Evolutionary conservation across 2,113 vertebrate species (phyloP).

Genomic region (Phaethornis superciliosus): DNA sequence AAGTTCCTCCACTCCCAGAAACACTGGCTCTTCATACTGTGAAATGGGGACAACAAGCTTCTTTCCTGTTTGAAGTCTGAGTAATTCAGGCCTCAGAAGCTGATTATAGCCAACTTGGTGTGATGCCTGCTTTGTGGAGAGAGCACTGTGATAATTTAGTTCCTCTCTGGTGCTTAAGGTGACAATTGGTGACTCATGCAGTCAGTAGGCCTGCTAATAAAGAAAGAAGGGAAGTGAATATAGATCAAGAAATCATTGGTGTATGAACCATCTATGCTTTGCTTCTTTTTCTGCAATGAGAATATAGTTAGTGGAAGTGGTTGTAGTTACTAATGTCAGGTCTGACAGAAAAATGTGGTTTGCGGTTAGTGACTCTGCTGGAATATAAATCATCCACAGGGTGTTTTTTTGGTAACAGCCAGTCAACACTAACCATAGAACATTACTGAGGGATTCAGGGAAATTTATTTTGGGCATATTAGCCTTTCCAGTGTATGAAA

Average conservation of each 20-base stretch:
- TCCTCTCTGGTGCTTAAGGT: neutral
- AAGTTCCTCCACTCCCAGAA: neutral
- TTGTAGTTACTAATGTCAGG: neutral
- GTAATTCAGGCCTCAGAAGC: neutral
- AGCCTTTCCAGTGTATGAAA: slow-evolving; percentile 3
- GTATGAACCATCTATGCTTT: slow-evolving; percentile 13
- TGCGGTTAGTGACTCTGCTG: slow-evolving; percentile 29
- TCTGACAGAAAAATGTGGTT: neutral
- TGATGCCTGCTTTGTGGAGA: neutral
- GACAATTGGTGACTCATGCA: neutral
- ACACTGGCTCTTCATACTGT: neutral
- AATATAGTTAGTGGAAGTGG: neutral
- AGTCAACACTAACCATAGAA: neutral
- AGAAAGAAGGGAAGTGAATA: neutral
- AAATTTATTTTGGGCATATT: slow-evolving; percentile 29
- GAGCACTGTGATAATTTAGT: neutral
- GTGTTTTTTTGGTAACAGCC: neutral
- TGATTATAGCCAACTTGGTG: neutral
- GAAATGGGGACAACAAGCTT: neutral
- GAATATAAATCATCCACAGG: neutral
- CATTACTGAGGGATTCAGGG: neutral
- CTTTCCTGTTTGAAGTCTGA: neutral
- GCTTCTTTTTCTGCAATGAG: neutral
- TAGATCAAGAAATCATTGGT: neutral
- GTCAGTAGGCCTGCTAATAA: neutral